Evolutionary conservation across 2,113 vertebrate species (phyloP), one percentile per base, ranked within the genome.

Genomic region (Psilopsiagon aurifrons): DNA sequence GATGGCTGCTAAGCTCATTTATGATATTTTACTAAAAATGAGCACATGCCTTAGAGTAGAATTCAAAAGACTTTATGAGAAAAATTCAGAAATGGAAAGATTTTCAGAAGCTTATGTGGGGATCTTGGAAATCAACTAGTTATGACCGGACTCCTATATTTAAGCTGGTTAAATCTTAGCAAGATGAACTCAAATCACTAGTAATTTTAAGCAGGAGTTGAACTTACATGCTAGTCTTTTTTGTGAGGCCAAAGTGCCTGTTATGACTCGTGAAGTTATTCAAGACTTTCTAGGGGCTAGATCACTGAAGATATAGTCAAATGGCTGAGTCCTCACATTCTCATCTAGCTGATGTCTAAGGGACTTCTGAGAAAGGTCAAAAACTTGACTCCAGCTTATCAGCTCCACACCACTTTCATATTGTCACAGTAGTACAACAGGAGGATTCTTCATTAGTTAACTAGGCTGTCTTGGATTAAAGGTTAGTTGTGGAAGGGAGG

Each of bases 381-480:
- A 93, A 90, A 29, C 43, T 78, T 81, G 68, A 88, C 31, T 86
- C 43, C 60, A 67, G 68, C 22, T 95, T 94, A 94, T 94, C 92
- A 62, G 47, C 86, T 90, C 83, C 83, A 93, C 66, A 69, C 51
- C 41, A 37, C 55, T 96, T 92, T 86, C 24, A 13, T 81, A 81
- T 71, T 78, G 74, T 46, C 67, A 43, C 59, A 62, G 75, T 46
- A 88, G 37, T 51, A 80, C 19, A 70, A 83, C 51, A 96, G 28
- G 57, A 95, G 22, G 88, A 83, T 88, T 95, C 75, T 43, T 91
- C 70, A 77, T 92, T 93, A 95, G 67, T 92, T 91, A 93, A 95
- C 92, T 67, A 51, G 63, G 9, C 67, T 94, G 91, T 96, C 90
- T 94, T 95, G 77, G 75, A 91, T 88, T 95, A 96, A 96, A 96